phyloP scores from a whole-genome alignment of 2,113 vertebrate species.

The Brevimyrus niger region DNA sequence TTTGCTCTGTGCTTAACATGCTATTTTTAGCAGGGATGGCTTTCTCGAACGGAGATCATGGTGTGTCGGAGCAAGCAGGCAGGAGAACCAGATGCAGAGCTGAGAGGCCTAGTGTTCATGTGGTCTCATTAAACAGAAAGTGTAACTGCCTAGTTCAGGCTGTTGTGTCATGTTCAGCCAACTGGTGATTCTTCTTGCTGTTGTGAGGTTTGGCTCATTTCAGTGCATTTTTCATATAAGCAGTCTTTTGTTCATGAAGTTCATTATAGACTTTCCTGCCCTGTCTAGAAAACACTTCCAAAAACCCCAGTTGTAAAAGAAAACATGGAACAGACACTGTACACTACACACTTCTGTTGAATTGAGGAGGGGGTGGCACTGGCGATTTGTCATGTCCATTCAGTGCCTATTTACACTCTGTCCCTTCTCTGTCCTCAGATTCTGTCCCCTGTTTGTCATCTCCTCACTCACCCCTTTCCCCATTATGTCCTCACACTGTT shows the following conservation, averaged over 20 bases:
- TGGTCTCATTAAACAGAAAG: not conserved
- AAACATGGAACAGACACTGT: not conserved
- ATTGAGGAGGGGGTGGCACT: not conserved
- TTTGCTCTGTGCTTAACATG: not conserved
- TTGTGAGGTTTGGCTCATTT: not conserved
- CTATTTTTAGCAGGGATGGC: not conserved
- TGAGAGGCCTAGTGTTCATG: not conserved
- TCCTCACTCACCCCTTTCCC: no score
- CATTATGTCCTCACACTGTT: no score
- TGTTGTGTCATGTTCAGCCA: not conserved
- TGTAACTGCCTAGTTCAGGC: not conserved
- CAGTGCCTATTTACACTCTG: not conserved
- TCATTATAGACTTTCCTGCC: not conserved
- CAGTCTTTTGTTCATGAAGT: not conserved
- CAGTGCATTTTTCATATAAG: not conserved
- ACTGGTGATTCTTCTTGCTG: not conserved
- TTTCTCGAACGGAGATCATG: not conserved
- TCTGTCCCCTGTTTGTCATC: not conserved
- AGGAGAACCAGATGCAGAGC: not conserved
- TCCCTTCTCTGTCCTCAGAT: not conserved
- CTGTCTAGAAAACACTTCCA: not conserved
- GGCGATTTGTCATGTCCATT: not conserved
- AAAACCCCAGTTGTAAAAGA: not conserved
- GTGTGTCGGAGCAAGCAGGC: not conserved
- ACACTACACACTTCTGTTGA: not conserved